Evolutionary conservation across 2,113 vertebrate genomes (phyloP).

Genomic region (Bujurquina vittata): DNA sequence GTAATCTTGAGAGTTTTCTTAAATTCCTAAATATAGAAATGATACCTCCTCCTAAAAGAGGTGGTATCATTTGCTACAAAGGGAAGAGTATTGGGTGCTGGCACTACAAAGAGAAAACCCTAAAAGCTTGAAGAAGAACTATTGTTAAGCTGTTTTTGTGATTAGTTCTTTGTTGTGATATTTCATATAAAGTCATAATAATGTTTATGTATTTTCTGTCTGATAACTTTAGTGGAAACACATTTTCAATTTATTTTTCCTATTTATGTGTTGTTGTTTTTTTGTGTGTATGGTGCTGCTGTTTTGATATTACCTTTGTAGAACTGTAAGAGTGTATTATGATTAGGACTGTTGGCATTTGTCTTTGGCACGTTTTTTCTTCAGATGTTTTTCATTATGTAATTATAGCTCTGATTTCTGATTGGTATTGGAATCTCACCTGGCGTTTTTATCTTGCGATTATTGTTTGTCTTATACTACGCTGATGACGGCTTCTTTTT

Average conservation of each 20-base stretch:
- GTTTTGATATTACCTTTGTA: neutral
- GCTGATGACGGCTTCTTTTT: neutral
- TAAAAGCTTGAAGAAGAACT: neutral
- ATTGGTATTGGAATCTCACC: neutral
- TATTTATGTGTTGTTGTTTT: neutral
- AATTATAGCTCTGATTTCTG: constrained; percentile 1
- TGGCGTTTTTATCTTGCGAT: neutral
- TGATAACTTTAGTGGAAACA: neutral
- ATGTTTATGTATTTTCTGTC: neutral
- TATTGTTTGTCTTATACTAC: neutral
- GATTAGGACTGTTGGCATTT: neutral
- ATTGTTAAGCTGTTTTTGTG: neutral
- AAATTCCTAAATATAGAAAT: neutral
- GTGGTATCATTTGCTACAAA: neutral
- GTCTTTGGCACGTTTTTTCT: neutral
- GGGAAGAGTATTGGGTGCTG: neutral
- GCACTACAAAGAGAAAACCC: neutral
- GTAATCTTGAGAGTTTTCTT: neutral
- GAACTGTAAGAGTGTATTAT: neutral
- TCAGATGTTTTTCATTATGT: neutral
- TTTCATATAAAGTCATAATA: neutral
- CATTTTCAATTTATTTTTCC: neutral
- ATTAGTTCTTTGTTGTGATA: neutral
- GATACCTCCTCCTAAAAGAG: no score
- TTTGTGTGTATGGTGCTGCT: neutral